Percentiles rank a stretch among this genome's conserved stretches.
These are phyloP conservation scores for Eumaeus atala DNA, from an alignment of 1,140 invertebrate genomes.

Conservation along the genomic window DNA sequence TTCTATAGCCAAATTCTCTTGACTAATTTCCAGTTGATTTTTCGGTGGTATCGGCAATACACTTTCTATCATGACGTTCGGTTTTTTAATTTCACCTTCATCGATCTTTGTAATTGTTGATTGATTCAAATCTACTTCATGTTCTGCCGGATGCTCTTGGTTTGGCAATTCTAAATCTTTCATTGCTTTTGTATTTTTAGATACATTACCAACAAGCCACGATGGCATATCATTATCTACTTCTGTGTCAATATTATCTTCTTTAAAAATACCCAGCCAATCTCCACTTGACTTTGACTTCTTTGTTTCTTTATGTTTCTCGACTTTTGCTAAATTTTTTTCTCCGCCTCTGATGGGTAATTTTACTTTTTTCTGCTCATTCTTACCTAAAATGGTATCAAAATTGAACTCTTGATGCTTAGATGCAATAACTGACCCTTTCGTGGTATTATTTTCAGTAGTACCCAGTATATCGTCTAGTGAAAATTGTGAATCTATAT, in stretches of 20 bases:
- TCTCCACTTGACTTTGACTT: conserved; percentile 54
- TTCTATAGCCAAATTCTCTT: conserved; percentile 54
- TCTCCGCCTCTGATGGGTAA: conserved; percentile 30
- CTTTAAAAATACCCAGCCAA: conserved; percentile 63
- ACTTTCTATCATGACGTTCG: neutral
- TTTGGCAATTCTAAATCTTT: conserved; percentile 25
- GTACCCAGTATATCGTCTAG: conserved; percentile 60
- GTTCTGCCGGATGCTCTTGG: conserved; percentile 17
- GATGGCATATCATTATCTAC: conserved; percentile 47
- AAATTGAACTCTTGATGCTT: conserved; percentile 56
- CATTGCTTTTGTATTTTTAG: conserved; percentile 43
- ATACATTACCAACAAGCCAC: conserved; percentile 47
- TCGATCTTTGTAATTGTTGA: conserved; percentile 14
- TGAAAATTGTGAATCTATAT: conserved; percentile 56
- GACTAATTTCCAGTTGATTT: conserved; percentile 22
- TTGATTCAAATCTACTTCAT: conserved; percentile 15
- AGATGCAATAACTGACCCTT: conserved; percentile 23
- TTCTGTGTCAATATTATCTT: conserved; percentile 35
- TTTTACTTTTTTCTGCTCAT: conserved; percentile 35
- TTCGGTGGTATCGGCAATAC: neutral
- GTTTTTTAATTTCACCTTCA: conserved; percentile 18
- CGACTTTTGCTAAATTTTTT: conserved; percentile 25
- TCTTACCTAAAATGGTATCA: conserved; percentile 48
- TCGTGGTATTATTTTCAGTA: conserved; percentile 30
- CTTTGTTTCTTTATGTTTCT: conserved; percentile 23